A percentile compares a stretch with the other conserved stretches of the same genome.
Conservation (phyloP, 2,113 vertebrate genomes). For the Gila orcuttii region DNA sequence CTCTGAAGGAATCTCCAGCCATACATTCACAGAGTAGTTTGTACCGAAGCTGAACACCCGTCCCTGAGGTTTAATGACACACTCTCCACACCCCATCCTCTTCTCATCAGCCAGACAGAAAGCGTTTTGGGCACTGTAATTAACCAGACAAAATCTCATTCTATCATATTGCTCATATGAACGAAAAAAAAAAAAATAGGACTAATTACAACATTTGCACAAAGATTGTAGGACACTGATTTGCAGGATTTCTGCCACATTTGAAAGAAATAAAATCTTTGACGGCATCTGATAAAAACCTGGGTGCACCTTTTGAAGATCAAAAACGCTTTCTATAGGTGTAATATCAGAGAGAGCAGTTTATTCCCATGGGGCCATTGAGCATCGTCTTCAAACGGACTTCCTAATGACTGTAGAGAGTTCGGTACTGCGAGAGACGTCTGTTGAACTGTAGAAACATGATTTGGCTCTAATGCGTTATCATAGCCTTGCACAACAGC, state of each 20-base stretch:
- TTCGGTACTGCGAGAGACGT: slow-evolving; percentile 43
- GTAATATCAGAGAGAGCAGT: slow-evolving; percentile 29
- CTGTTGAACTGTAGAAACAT: slow-evolving; percentile 30
- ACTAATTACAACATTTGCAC: slow-evolving; percentile 33
- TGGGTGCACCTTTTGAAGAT: slow-evolving; percentile 15
- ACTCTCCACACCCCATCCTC: not conserved
- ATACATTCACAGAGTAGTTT: not conserved
- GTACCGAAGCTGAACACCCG: not conserved
- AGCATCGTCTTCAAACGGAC: slow-evolving; percentile 78
- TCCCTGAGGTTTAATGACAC: not conserved
- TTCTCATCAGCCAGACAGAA: not conserved
- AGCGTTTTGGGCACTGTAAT: slow-evolving; percentile 5
- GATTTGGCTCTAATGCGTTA: slow-evolving; percentile 29
- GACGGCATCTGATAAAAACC: slow-evolving; percentile 13
- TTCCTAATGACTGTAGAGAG: slow-evolving; percentile 70
- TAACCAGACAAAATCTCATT: slow-evolving; percentile 28
- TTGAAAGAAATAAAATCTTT: slow-evolving; percentile 13
- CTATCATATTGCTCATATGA: not conserved
- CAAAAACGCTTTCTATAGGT: slow-evolving; percentile 41
- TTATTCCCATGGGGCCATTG: slow-evolving; percentile 59
- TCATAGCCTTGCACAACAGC: not conserved
- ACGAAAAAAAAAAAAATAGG: not conserved
- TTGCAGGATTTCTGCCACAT: not conserved
- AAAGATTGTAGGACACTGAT: not conserved
- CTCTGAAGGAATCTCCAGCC: not conserved